Evolutionary conservation across 2,113 vertebrate genomes (phyloP).

Genomic region (Isichthys henryi): DNA sequence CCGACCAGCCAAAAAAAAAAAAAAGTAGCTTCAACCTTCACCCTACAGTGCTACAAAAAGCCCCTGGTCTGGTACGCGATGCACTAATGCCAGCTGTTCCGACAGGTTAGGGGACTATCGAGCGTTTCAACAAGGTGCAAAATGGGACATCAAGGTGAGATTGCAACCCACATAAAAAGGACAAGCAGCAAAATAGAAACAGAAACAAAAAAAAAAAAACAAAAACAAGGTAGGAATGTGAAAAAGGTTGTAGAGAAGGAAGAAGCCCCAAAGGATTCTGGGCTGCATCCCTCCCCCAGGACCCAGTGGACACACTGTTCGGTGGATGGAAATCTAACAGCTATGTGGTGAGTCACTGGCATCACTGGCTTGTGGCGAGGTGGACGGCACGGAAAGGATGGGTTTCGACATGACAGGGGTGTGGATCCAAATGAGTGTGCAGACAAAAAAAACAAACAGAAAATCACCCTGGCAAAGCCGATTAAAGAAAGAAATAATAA

Average conservation of each 20-base stretch:
- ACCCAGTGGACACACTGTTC: conserved; percentile 12
- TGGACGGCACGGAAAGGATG: not conserved
- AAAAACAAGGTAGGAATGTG: not conserved
- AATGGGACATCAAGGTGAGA: not conserved
- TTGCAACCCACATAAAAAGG: not conserved
- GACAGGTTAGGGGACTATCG: not conserved
- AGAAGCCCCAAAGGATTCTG: not conserved
- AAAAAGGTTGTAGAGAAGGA: not conserved
- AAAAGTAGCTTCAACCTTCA: not conserved
- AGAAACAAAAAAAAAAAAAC: not conserved
- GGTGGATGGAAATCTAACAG: conserved; percentile 33
- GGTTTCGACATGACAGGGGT: not conserved
- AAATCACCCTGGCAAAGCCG: not conserved
- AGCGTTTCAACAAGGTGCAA: not conserved
- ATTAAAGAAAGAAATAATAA: not conserved
- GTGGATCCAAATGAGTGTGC: not conserved
- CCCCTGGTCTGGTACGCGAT: not conserved
- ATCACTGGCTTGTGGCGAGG: not conserved
- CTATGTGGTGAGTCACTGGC: conserved; percentile 6
- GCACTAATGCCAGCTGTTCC: not conserved
- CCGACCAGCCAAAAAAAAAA: not conserved
- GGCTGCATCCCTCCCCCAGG: not conserved
- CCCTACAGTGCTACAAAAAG: not conserved
- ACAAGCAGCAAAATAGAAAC: not conserved
- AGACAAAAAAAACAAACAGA: not conserved